phyloP scores from a whole-genome alignment of 2,888 invertebrate species.

The Smittia sp. region DNA sequence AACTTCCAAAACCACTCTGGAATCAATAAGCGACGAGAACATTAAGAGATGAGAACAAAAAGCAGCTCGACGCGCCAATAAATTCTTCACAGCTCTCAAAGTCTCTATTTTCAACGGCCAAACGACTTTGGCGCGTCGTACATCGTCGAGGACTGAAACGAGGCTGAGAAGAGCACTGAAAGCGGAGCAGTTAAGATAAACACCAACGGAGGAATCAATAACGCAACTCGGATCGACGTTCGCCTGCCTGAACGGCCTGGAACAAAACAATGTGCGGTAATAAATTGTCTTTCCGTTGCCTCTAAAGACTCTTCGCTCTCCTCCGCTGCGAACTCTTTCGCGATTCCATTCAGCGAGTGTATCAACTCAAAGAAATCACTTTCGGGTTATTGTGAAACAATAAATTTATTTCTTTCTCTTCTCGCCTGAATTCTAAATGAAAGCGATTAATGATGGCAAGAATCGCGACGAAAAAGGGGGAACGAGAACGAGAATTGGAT shows the following conservation, averaged over 20 bases:
- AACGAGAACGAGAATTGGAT: background rate
- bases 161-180: background rate
- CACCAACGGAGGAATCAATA: conserved; percentile 16
- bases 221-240: background rate
- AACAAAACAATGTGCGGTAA: conserved; percentile 15
- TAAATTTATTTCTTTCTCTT: background rate
- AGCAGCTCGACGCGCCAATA: background rate
- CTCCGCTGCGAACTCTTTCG: background rate
- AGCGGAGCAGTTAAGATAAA: conserved; percentile 13
- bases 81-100: background rate
- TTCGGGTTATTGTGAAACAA: conserved; percentile 27
- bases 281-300: conserved; percentile 5
- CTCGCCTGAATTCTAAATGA: background rate
- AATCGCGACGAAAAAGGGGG: background rate
- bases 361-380: conserved; percentile 20
- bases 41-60: background rate
- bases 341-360: background rate
- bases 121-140: background rate
- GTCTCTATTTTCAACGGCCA: background rate
- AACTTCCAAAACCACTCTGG: conserved; percentile 2
- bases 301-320: background rate
- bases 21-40: background rate
- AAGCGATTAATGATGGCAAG: conserved; percentile 24
- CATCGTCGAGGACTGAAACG: background rate
- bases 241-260: background rate